Evolutionary conservation across 2,113 vertebrate species (phyloP).

Genomic region (Podilymbus podiceps): DNA sequence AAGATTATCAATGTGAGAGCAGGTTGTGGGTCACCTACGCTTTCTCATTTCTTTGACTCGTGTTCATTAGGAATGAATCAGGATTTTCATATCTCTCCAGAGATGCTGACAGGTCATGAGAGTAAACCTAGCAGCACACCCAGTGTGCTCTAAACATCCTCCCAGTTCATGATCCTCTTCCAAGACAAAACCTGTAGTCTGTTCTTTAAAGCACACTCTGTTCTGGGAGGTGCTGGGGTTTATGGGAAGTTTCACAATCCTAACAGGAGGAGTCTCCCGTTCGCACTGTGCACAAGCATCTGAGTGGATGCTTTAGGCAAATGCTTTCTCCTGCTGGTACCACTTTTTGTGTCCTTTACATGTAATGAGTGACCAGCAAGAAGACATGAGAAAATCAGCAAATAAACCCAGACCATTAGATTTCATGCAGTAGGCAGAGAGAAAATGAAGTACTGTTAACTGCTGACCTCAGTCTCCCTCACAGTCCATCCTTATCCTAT

Average conservation of each 20-base stretch:
- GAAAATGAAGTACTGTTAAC: not conserved
- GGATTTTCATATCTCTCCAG: not conserved
- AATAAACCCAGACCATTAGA: not conserved
- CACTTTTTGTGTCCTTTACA: not conserved
- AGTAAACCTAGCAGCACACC: not conserved
- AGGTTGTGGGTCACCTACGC: not conserved
- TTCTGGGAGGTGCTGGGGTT: not conserved
- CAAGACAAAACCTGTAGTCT: not conserved
- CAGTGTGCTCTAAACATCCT: fast-evolving
- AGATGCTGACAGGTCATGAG: not conserved
- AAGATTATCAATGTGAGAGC: not conserved
- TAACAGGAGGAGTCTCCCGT: not conserved
- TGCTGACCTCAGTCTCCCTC: not conserved
- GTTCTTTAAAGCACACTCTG: not conserved
- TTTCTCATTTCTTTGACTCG: not conserved
- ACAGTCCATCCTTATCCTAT: not conserved
- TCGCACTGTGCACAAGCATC: not conserved
- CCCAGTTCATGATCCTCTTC: not conserved
- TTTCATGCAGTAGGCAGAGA: not conserved
- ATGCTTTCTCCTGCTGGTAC: not conserved
- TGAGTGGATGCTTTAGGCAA: not conserved
- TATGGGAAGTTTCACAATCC: not conserved
- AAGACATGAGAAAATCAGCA: not conserved
- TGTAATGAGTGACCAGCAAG: not conserved
- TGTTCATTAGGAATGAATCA: not conserved